phyloP scores from a whole-genome alignment of 2,113 vertebrate species.

The Corapipo altera region DNA sequence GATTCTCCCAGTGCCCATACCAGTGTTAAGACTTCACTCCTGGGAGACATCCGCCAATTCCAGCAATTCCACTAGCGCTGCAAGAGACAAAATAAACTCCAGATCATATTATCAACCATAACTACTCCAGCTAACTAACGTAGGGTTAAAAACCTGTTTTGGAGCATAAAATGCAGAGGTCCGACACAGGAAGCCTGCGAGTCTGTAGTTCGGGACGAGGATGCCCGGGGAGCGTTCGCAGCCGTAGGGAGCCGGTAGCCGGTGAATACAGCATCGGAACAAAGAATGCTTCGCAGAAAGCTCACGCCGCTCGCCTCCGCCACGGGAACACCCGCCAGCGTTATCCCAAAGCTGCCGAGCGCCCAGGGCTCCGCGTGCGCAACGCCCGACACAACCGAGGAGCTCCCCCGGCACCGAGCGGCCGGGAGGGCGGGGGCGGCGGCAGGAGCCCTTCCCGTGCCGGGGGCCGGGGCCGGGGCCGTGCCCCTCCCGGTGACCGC shows the following conservation, averaged over 20 bases:
- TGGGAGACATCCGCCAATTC: background rate
- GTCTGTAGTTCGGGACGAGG: background rate
- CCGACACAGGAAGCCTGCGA: background rate
- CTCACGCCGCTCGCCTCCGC: background rate
- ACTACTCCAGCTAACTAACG: background rate
- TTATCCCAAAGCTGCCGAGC: accelerated
- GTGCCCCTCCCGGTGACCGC: background rate
- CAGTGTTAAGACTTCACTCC: background rate
- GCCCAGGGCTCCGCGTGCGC: background rate
- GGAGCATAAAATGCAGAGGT: background rate
- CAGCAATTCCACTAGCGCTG: background rate
- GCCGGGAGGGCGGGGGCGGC: too few species aligned
- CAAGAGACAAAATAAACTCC: background rate
- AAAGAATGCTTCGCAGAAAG: accelerated
- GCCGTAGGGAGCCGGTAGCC: background rate
- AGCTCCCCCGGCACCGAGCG: background rate
- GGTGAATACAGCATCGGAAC: accelerated
- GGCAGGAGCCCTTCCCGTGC: background rate
- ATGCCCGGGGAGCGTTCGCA: accelerated
- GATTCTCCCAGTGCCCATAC: background rate
- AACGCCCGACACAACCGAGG: background rate
- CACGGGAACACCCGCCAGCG: background rate
- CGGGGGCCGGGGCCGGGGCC: background rate
- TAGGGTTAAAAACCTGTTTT: background rate
- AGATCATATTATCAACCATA: accelerated